phyloP scores from a whole-genome alignment of 1,140 invertebrate species.

The Phymorhynchus buccinoides region DNA sequence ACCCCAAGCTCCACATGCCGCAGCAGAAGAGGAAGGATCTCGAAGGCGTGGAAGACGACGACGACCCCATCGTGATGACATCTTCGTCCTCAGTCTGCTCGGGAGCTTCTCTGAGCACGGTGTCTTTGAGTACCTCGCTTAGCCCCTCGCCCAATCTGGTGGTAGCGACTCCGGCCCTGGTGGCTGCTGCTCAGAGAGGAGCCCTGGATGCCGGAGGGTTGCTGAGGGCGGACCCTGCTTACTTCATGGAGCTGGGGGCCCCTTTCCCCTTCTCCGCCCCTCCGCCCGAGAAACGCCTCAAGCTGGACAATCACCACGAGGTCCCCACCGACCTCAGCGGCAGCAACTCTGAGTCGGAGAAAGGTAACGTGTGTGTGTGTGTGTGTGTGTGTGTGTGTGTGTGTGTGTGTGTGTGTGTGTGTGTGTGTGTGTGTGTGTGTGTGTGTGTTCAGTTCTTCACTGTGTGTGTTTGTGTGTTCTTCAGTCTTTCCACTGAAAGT shows the following conservation, averaged over 20 bases:
- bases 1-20: conserved; percentile 97
- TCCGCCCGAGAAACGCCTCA: conserved; percentile 63
- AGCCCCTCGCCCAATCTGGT: conserved; percentile 60
- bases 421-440: too few relatives aligned
- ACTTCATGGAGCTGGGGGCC: conserved; percentile 64
- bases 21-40: conserved; percentile 80
- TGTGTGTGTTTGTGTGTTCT: too few relatives aligned
- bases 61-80: conserved; percentile 18
- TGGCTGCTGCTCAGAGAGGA: conserved; percentile 40
- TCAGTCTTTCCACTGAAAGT: too few relatives aligned
- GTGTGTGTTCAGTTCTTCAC: too few relatives aligned
- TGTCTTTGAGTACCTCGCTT: conserved; percentile 23
- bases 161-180: conserved; percentile 53
- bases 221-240: conserved; percentile 53
- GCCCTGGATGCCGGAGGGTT: conserved; percentile 51
- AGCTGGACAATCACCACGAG: conserved; percentile 57
- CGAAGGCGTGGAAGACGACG: conserved; percentile 59
- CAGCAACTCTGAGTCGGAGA: conserved; percentile 21
- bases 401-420: too few relatives aligned
- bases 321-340: conserved; percentile 64
- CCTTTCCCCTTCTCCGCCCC: conserved; percentile 64
- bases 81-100: not conserved
- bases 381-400: too few relatives aligned
- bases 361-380: not conserved
- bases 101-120: not conserved